Evolutionary conservation across 2,113 vertebrate genomes (phyloP).

Genomic region (Physeter macrocephalus): DNA sequence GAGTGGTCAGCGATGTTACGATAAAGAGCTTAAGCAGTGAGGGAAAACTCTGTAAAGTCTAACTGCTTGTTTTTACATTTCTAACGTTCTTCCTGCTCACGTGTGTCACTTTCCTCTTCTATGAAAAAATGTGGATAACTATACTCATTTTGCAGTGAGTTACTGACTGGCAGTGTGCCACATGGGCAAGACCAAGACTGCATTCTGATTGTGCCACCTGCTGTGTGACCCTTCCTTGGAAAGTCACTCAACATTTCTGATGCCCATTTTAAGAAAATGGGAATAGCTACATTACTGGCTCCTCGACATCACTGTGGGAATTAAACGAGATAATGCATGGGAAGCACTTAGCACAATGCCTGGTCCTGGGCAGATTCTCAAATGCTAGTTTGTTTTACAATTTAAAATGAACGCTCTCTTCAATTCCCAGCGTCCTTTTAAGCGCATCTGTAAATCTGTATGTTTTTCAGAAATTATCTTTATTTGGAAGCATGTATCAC

Average conservation of each 20-base stretch:
- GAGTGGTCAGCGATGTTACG: neutral
- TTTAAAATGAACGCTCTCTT: neutral
- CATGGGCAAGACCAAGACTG: neutral
- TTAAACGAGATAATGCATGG: neutral
- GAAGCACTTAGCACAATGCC: neutral
- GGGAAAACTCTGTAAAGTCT: neutral
- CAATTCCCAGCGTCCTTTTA: neutral
- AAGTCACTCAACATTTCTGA: conserved; percentile 14
- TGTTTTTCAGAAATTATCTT: conserved; percentile 24
- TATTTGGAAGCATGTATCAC: neutral
- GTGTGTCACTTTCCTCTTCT: neutral
- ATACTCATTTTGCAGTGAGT: neutral
- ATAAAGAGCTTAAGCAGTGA: neutral
- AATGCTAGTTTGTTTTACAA: neutral
- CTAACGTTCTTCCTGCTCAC: neutral
- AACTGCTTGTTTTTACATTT: neutral
- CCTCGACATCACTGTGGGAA: neutral
- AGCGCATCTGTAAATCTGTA: neutral
- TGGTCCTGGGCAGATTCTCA: neutral
- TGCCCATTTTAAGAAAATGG: neutral
- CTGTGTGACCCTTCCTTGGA: neutral
- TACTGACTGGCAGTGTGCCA: neutral
- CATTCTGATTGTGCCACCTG: neutral
- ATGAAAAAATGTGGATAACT: neutral
- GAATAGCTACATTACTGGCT: neutral